Conservation (phyloP, 1,140 invertebrate genomes). For the Drosophila asahinai region DNA sequence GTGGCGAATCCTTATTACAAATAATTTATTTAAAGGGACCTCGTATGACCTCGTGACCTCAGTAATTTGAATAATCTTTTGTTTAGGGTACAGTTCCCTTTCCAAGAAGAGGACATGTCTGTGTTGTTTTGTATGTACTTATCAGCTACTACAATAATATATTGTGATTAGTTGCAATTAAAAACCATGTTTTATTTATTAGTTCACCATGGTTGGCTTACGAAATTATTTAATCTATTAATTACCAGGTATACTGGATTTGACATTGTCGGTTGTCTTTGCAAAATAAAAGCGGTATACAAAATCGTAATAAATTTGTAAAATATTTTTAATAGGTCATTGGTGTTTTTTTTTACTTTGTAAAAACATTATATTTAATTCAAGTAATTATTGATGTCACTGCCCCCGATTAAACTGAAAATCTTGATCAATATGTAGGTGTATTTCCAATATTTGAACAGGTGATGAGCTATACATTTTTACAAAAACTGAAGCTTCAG, state of each 20-base stretch:
- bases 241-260: neutral
- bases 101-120: neutral
- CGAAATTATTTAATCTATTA: neutral
- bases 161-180: neutral
- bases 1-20: too few species aligned
- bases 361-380: too few species aligned
- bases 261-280: neutral
- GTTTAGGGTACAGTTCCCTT: neutral
- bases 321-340: neutral
- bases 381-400: neutral
- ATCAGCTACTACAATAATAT: neutral
- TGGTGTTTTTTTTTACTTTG: neutral
- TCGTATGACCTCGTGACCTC: too few species aligned
- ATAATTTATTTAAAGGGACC: too few species aligned
- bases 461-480: slow-evolving; percentile 7
- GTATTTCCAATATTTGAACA: slow-evolving; percentile 17
- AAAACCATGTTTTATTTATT: neutral
- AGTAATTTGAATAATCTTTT: neutral
- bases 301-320: neutral
- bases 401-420: neutral
- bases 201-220: neutral
- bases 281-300: neutral
- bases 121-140: neutral
- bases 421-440: slow-evolving; percentile 1
- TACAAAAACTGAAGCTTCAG: slow-evolving; percentile 6